A percentile compares a stretch with the other conserved stretches of the same genome.
Conservation (phyloP, 2,888 invertebrate genomes). For the Oxytorus armatus region DNA sequence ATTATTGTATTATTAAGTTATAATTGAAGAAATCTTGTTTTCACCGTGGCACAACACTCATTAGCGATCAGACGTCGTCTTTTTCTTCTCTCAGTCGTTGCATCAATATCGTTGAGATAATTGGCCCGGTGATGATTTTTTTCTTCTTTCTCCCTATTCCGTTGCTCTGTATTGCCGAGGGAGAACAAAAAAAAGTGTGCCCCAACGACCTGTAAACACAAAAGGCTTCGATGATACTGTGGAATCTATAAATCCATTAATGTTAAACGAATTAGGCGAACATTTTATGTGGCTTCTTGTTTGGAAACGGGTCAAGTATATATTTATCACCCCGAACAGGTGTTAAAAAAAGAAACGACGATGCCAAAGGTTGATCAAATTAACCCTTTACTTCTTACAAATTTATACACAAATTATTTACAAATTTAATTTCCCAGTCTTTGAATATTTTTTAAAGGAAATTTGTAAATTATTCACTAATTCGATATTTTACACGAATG, state of each 20-base stretch:
- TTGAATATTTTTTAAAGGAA: no score
- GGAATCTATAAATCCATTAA: conserved; percentile 61
- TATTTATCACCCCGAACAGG: not conserved
- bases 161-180: not conserved
- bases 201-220: conserved; percentile 6
- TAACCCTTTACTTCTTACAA: no score
- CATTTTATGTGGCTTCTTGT: conserved; percentile 66
- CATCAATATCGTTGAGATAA: conserved; percentile 8
- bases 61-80: conserved; percentile 27
- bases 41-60: conserved; percentile 12
- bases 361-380: no score
- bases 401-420: no score
- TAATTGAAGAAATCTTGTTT: conserved; percentile 51
- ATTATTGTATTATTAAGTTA: conserved; percentile 33
- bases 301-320: conserved; percentile 59
- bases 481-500: no score
- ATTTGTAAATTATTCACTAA: no score
- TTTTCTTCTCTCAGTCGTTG: not conserved
- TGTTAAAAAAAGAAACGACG: no score
- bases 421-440: no score
- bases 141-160: not conserved
- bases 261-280: conserved; percentile 68
- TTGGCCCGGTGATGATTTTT: no score
- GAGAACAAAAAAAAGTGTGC: conserved; percentile 13
- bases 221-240: conserved; percentile 64